phyloP scores from a whole-genome alignment of 2,797 vertebrate species.

The Phyllotis vaccarum region DNA sequence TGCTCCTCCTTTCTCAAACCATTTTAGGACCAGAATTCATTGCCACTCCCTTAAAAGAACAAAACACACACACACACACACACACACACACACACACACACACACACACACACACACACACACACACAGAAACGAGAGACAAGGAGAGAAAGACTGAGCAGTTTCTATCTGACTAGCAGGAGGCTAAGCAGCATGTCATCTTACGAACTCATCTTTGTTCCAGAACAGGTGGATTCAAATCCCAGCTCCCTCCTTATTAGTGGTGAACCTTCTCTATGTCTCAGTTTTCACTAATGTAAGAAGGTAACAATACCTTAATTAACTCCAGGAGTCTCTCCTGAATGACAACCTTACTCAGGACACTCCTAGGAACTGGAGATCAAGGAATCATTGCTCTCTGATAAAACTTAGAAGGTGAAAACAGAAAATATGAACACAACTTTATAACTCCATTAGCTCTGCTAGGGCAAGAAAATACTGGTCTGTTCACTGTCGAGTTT shows the following conservation, averaged over 20 bases:
- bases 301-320: not conserved
- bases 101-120: too few relatives aligned
- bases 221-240: not conserved
- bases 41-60: not conserved
- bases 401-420: not conserved
- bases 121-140: not conserved
- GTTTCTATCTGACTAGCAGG: not conserved
- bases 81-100: too few relatives aligned
- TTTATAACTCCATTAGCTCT: not conserved
- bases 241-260: not conserved
- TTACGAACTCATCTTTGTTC: not conserved
- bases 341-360: not conserved
- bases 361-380: not conserved
- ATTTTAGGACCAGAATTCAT: not conserved
- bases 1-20: not conserved
- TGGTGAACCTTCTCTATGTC: not conserved
- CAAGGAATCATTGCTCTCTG: not conserved
- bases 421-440: not conserved
- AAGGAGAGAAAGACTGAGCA: not conserved
- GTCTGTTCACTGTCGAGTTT: not conserved
- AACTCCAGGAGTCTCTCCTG: not conserved
- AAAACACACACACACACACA: too few relatives aligned
- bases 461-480: not conserved
- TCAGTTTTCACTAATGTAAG: not conserved
- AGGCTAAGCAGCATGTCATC: not conserved